Conservation (phyloP, 2,888 invertebrate species). For the Mesopsocus fuscifrons region DNA sequence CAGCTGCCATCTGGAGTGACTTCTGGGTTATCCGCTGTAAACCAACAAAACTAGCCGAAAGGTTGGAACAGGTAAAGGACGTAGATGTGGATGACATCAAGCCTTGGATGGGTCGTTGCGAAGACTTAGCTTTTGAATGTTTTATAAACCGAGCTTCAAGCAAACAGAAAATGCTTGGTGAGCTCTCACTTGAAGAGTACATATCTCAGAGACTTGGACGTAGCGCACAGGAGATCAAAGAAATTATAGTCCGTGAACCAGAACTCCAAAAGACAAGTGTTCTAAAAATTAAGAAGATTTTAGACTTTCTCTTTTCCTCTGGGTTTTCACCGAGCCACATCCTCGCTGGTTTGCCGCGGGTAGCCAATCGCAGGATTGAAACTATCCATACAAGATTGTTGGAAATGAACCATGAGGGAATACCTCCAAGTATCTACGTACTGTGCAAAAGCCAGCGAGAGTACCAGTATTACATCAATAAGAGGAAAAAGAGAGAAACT, state of each 20-base stretch:
- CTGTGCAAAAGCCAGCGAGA: constrained; percentile 15
- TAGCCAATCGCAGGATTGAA: constrained; percentile 19
- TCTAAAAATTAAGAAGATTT: constrained; percentile 25
- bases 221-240: constrained; percentile 20
- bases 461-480: not conserved
- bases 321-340: constrained; percentile 25
- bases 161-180: constrained; percentile 18
- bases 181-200: constrained; percentile 21
- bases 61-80: constrained; percentile 30
- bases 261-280: constrained; percentile 25
- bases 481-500: constrained; percentile 16
- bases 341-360: constrained; percentile 23
- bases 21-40: constrained; percentile 43
- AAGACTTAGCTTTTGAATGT: constrained; percentile 33
- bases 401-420: constrained; percentile 20
- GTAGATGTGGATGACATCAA: constrained; percentile 31
- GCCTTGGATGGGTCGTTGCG: constrained; percentile 48
- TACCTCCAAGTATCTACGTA: constrained; percentile 13
- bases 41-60: constrained; percentile 30
- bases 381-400: constrained; percentile 24
- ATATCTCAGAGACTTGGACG: constrained; percentile 25
- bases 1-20: constrained; percentile 36
- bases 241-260: constrained; percentile 24
- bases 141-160: constrained; percentile 22
- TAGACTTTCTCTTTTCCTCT: constrained; percentile 25